phyloP scores from a whole-genome alignment of 1,140 invertebrate species.

The Lethrus apterus region DNA sequence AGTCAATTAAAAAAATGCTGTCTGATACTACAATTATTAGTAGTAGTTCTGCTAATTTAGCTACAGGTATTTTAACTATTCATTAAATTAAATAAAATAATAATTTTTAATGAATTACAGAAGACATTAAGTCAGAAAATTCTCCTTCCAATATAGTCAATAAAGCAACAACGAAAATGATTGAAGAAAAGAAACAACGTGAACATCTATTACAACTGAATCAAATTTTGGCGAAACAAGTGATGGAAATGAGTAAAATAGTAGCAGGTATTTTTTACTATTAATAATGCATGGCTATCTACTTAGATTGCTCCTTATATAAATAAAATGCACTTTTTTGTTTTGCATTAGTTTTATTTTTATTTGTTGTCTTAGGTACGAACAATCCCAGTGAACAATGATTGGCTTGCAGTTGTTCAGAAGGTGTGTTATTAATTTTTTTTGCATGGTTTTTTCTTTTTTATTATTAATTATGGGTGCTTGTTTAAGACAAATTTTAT shows the following conservation, averaged over 20 bases:
- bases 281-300: background rate
- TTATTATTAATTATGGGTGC: constrained; percentile 22
- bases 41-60: constrained; percentile 33
- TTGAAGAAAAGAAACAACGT: constrained; percentile 75
- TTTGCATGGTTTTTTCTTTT: too few species aligned
- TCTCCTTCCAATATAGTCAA: constrained; percentile 24
- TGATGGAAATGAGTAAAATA: constrained; percentile 88
- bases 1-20: constrained; percentile 85
- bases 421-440: constrained; percentile 24
- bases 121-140: constrained; percentile 26
- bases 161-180: constrained; percentile 35
- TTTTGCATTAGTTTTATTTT: constrained; percentile 18
- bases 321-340: constrained; percentile 1
- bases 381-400: constrained; percentile 27
- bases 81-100: background rate
- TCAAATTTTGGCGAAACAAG: constrained; percentile 87
- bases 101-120: constrained; percentile 17
- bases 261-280: constrained; percentile 64
- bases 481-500: constrained; percentile 12
- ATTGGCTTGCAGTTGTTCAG: constrained; percentile 21
- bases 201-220: constrained; percentile 82
- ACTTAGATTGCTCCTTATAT: constrained; percentile 12
- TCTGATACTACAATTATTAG: constrained; percentile 55
- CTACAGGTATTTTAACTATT: constrained; percentile 33
- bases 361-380: constrained; percentile 28